A percentile compares a stretch with the other conserved stretches of the same genome.
Evolutionary conservation across 2,888 invertebrate species (phyloP).

Genomic region (Sylvicola cinctus): DNA sequence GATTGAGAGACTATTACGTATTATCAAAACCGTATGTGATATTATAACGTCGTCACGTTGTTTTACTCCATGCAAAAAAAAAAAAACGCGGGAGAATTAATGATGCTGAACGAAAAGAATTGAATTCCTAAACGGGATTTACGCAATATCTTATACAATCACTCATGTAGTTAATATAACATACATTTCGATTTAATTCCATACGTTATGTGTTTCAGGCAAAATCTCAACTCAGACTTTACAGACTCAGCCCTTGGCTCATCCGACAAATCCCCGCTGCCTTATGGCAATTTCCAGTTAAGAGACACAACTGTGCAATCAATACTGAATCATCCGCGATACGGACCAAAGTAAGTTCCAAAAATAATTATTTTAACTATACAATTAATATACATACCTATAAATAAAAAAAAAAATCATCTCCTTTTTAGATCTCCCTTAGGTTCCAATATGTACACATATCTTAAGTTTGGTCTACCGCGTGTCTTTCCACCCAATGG

Average conservation of each 20-base stretch:
- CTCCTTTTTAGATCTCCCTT: constrained; percentile 45
- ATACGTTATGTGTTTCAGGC: constrained; percentile 39
- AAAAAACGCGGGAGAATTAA: too few species aligned
- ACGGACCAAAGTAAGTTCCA: constrained; percentile 60
- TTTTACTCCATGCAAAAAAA: neutral
- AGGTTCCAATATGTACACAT: constrained; percentile 83
- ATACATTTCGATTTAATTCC: too few species aligned
- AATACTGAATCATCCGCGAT: constrained; percentile 62
- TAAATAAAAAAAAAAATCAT: neutral
- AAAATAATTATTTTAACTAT: constrained; percentile 1
- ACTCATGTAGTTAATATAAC: too few species aligned
- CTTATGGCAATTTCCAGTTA: constrained; percentile 85
- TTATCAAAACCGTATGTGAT: too few species aligned
- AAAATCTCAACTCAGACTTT: constrained; percentile 88
- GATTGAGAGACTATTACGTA: too few species aligned
- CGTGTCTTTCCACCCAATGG: constrained; percentile 75
- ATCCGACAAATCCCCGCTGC: constrained; percentile 79
- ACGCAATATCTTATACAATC: too few species aligned
- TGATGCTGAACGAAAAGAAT: too few species aligned
- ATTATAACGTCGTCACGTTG: neutral
- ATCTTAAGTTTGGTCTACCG: constrained; percentile 82
- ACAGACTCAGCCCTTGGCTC: constrained; percentile 86
- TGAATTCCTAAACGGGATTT: too few species aligned
- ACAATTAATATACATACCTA: neutral
- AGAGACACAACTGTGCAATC: constrained; percentile 85